Percentiles rank a stretch among this genome's conserved stretches.
Evolutionary conservation across 2,888 invertebrate species (phyloP).

Genomic region (Diarsia rubi): DNA sequence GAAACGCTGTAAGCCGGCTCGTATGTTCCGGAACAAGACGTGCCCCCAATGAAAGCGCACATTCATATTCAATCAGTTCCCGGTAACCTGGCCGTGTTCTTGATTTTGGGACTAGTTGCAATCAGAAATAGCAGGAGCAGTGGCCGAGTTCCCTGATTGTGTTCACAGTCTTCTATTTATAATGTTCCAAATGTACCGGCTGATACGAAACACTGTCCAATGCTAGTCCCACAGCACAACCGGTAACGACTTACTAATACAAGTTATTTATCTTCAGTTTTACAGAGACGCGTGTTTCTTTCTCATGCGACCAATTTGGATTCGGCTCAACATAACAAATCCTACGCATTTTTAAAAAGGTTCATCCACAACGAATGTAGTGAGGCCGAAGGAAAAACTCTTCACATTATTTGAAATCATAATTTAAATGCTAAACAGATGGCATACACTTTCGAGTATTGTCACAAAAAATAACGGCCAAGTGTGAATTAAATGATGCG

Average conservation of each 20-base stretch:
- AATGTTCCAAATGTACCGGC: slow-evolving; percentile 74
- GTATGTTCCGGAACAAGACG: slow-evolving; percentile 74
- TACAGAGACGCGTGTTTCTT: slow-evolving; percentile 70
- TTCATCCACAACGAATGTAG: slow-evolving; percentile 49
- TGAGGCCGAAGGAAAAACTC: slow-evolving; percentile 56
- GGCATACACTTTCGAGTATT: slow-evolving; percentile 45
- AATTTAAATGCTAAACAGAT: slow-evolving; percentile 59
- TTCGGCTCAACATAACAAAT: slow-evolving; percentile 74
- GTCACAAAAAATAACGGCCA: slow-evolving; percentile 32
- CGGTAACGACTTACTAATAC: slow-evolving; percentile 71
- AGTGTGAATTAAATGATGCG: slow-evolving; percentile 19
- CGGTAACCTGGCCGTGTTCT: slow-evolving; percentile 81
- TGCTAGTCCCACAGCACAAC: slow-evolving; percentile 78
- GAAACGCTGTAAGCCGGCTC: slow-evolving; percentile 72
- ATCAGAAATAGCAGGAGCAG: slow-evolving; percentile 86
- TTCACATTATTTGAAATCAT: slow-evolving; percentile 56
- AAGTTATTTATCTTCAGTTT: slow-evolving; percentile 73
- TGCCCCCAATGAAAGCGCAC: slow-evolving; percentile 77
- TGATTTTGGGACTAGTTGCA: slow-evolving; percentile 81
- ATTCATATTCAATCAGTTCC: slow-evolving; percentile 74
- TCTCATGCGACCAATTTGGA: slow-evolving; percentile 76
- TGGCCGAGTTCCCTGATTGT: slow-evolving; percentile 82
- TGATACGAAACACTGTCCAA: slow-evolving; percentile 79
- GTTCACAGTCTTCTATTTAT: slow-evolving; percentile 85
- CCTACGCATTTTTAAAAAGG: slow-evolving; percentile 72